Base-by-base conservation (phyloP, 2,888 invertebrate genomes). In the Pilophorus perplexus region DNA sequence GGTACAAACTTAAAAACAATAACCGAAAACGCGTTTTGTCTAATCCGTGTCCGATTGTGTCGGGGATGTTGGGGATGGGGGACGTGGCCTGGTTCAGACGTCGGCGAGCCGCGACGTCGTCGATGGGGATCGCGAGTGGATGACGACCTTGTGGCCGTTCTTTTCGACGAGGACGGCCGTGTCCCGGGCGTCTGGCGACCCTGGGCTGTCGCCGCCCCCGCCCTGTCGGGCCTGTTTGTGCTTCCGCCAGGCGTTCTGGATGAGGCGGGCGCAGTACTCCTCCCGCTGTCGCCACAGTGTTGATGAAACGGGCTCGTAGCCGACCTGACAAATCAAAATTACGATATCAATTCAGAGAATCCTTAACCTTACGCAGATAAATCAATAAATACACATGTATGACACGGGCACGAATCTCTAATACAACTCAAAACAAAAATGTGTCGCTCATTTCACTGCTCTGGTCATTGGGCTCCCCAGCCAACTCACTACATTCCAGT, bases 211-310 rank as follows among this genome's bases (percentile, higher is more conserved):
- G 20, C 69, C 71, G 10, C 71, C 71, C 6, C 71, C 73, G 69
- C 67, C 70, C 38, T 66, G 80, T 72, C 82, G 83, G 74, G 86
- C 85, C 78, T 87, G 82, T 76, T 85, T 85, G 79, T 92, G 92
- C 78, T 90, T 89, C 71, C 93, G 85, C 92, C 93, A 96, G 74
- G 94, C 93, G 78, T 90, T 90, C 80, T 97, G 96, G 75, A 97
- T 96, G 69, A 95, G 84, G 73, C 93, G 85, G 72, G 96, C 95
- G 80, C 95, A 95, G 80, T 94, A 95, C 78, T 95, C 94, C 79
- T 97, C 96, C 71, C 96, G 87, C 80, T 96, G 96, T 71, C 96
- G 84, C 92, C 92, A 93, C 73, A 96, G 82, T 70, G 96, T 96
- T 67, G 93, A 93, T 74, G 93, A 93, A 71, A 95, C 92, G 57